A percentile compares a stretch with the other conserved stretches of the same genome.
Evolutionary conservation across 2,113 vertebrate genomes (phyloP).

Genomic region (Hemicordylus capensis): DNA sequence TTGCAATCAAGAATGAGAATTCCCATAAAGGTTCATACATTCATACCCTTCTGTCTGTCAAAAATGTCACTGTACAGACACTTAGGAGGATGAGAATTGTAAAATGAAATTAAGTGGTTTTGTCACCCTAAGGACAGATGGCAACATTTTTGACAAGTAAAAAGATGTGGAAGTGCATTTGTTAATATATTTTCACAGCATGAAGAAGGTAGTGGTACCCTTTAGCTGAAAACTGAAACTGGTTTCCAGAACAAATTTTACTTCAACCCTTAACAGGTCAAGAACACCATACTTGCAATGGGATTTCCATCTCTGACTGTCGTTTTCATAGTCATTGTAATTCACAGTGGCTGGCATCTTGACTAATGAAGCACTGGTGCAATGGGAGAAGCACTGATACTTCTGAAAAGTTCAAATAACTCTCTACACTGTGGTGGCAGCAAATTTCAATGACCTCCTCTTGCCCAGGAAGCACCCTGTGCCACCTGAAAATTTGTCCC

Average conservation of each 20-base stretch:
- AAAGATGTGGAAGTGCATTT: neutral
- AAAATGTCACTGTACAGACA: neutral
- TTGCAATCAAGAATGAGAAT: slow-evolving; percentile 39
- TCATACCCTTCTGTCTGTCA: slow-evolving; percentile 10
- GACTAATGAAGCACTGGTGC: too few relatives aligned
- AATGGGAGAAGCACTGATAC: too few relatives aligned
- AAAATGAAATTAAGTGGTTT: slow-evolving; percentile 23
- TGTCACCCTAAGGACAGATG: neutral
- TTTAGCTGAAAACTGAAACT: slow-evolving; percentile 17
- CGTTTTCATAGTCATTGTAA: slow-evolving; percentile 7
- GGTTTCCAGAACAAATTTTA: neutral
- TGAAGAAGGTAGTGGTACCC: neutral
- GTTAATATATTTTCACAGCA: slow-evolving; percentile 21
- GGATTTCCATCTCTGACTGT: neutral
- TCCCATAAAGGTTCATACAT: slow-evolving; percentile 24
- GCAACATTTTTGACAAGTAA: slow-evolving; percentile 22
- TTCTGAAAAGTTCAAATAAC: too few relatives aligned
- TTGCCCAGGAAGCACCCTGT: too few relatives aligned
- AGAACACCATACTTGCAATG: neutral
- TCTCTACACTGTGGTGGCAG: too few relatives aligned
- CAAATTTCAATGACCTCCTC: too few relatives aligned
- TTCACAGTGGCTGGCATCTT: too few relatives aligned
- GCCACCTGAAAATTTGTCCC: too few relatives aligned
- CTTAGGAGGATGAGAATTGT: slow-evolving; percentile 6
- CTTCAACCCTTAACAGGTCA: neutral